These are phyloP conservation scores for Daboia siamensis DNA, from an alignment of 2,113 vertebrate genomes.

Conservation along the genomic window DNA sequence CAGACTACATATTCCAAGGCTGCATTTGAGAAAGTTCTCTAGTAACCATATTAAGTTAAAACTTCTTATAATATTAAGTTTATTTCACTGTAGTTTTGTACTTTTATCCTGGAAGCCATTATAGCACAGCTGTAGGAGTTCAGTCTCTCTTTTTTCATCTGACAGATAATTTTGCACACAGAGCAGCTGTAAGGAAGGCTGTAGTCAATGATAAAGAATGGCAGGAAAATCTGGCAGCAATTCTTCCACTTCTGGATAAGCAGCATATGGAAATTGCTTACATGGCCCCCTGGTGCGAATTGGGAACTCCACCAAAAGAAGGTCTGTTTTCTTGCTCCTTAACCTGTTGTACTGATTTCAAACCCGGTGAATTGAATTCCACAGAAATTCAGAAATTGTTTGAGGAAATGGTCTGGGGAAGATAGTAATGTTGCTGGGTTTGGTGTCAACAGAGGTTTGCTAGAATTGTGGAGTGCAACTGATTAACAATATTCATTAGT, in stretches of 20 bases:
- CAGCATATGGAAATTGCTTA: conserved; percentile 80
- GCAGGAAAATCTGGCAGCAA: conserved; percentile 75
- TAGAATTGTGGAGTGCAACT: not conserved
- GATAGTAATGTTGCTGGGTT: not conserved
- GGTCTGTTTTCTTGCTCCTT: conserved; percentile 56
- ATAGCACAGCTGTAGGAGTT: not conserved
- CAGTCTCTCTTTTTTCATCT: not conserved
- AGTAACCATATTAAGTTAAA: not conserved
- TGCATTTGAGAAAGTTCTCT: not conserved
- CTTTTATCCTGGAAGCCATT: not conserved
- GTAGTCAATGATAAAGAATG: conserved; percentile 78
- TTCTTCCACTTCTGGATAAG: conserved; percentile 69
- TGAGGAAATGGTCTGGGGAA: not conserved
- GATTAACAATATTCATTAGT: not conserved
- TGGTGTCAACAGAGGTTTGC: not conserved
- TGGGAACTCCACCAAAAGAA: conserved; percentile 70
- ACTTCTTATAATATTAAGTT: not conserved
- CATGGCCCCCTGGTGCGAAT: conserved; percentile 79
- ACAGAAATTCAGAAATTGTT: not conserved
- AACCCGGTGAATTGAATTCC: not conserved
- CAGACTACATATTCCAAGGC: not conserved
- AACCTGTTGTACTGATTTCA: not conserved
- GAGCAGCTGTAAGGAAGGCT: conserved; percentile 74
- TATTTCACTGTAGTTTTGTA: not conserved
- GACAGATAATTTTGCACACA: conserved; percentile 84